Evolutionary conservation across 2,113 vertebrate species (phyloP).

Genomic region (Boleophthalmus pectinirostris): DNA sequence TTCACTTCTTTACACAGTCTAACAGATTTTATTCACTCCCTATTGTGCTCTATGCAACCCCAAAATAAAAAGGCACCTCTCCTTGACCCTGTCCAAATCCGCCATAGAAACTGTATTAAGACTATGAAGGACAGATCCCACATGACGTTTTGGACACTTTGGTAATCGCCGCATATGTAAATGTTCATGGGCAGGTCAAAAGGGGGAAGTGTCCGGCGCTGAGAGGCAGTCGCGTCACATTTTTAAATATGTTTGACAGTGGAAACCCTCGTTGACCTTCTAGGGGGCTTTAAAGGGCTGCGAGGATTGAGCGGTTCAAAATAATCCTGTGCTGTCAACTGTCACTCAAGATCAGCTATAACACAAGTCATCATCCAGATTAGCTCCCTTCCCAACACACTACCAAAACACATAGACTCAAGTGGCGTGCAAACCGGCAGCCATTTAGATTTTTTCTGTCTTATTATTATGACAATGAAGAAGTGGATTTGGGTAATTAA

Average conservation of each 20-base stretch:
- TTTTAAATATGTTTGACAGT: slow-evolving; percentile 69
- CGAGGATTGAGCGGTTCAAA: slow-evolving; percentile 71
- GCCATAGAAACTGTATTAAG: not conserved
- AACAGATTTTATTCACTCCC: too few species aligned
- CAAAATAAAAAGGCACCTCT: not conserved
- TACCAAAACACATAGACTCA: slow-evolving; percentile 60
- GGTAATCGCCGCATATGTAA: slow-evolving; percentile 48
- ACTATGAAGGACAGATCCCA: slow-evolving; percentile 3
- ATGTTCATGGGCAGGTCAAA: slow-evolving; percentile 55
- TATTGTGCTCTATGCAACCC: not conserved
- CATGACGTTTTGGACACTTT: slow-evolving; percentile 34
- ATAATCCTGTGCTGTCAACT: slow-evolving; percentile 77
- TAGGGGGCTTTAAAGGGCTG: slow-evolving; percentile 67
- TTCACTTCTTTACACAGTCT: too few species aligned
- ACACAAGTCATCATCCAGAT: slow-evolving; percentile 74
- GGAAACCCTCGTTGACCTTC: slow-evolving; percentile 77
- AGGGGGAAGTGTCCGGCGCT: slow-evolving; percentile 34
- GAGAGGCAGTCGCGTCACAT: slow-evolving; percentile 55
- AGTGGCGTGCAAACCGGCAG: slow-evolving; percentile 67
- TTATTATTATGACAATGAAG: slow-evolving; percentile 54
- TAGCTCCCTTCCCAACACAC: slow-evolving; percentile 63
- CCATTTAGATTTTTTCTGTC: slow-evolving; percentile 61
- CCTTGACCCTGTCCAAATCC: not conserved
- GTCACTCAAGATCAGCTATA: slow-evolving; percentile 77
- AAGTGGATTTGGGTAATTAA: slow-evolving; percentile 69